Evolutionary conservation across 1,140 invertebrate genomes (phyloP).

Genomic region (Drosophila micromelanica): DNA sequence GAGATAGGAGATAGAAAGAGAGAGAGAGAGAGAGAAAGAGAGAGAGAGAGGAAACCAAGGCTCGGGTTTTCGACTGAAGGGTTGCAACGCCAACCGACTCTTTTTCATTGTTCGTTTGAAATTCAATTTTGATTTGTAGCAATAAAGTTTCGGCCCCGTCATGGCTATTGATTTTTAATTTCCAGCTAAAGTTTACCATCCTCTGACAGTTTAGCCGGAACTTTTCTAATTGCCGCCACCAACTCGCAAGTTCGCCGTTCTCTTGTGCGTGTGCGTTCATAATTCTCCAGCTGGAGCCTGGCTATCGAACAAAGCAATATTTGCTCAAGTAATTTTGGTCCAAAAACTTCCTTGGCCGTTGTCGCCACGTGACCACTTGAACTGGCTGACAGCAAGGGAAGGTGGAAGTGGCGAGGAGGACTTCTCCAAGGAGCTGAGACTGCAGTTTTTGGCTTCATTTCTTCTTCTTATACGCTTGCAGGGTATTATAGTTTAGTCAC

Average conservation of each 20-base stretch:
- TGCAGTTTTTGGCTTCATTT: slow-evolving; percentile 54
- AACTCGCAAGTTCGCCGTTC: background rate
- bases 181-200: slow-evolving; percentile 42
- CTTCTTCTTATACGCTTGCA: background rate
- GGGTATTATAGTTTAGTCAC: no score
- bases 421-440: slow-evolving; percentile 49
- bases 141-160: slow-evolving; percentile 48
- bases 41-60: background rate
- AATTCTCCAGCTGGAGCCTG: slow-evolving; percentile 58
- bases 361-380: slow-evolving; percentile 40
- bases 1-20: no score
- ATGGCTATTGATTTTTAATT: slow-evolving; percentile 61
- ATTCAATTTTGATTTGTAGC: slow-evolving; percentile 62
- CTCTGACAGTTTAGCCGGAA: slow-evolving; percentile 65
- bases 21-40: slow-evolving; percentile 15
- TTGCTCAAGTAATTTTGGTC: slow-evolving; percentile 72
- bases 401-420: background rate
- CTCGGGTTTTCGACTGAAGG: background rate
- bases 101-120: slow-evolving; percentile 53
- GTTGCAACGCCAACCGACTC: background rate
- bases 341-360: slow-evolving; percentile 58
- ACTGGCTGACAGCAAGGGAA: background rate
- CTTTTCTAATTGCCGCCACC: slow-evolving; percentile 71
- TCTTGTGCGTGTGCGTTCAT: slow-evolving; percentile 52
- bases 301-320: slow-evolving; percentile 76